phyloP scores from a whole-genome alignment of 2,888 invertebrate genomes.

The Nomada goodeniana region DNA sequence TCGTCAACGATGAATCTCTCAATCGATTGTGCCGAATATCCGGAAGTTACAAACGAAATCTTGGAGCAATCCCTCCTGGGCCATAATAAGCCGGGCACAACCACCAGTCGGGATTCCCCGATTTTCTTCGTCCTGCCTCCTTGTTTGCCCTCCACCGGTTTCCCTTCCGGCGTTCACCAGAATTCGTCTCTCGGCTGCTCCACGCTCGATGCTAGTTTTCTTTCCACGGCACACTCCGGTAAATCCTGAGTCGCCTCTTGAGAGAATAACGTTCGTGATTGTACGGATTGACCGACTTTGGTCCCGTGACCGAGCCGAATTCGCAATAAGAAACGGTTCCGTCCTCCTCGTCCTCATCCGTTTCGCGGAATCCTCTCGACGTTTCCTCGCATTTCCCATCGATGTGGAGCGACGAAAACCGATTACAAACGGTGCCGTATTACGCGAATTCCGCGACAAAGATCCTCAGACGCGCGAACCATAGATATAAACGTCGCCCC shows the following conservation, averaged over 20 bases:
- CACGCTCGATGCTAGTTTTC: slow-evolving; percentile 35
- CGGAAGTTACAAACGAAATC: slow-evolving; percentile 13
- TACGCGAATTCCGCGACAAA: slow-evolving; percentile 23
- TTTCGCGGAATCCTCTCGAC: neutral
- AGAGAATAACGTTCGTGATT: slow-evolving; percentile 59
- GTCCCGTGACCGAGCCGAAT: slow-evolving; percentile 60
- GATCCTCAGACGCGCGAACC: neutral
- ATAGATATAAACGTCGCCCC: too few species aligned
- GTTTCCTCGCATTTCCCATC: neutral
- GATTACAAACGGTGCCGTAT: slow-evolving; percentile 37
- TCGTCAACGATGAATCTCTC: neutral
- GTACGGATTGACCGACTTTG: slow-evolving; percentile 59
- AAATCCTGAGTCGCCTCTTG: slow-evolving; percentile 63
- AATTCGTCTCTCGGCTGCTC: slow-evolving; percentile 14
- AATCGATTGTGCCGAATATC: neutral
- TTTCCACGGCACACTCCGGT: slow-evolving; percentile 58
- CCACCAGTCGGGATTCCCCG: slow-evolving; percentile 10
- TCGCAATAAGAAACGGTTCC: slow-evolving; percentile 59
- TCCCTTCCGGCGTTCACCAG: slow-evolving; percentile 1
- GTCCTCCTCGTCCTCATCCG: neutral
- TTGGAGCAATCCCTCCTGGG: neutral
- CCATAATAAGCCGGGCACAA: neutral
- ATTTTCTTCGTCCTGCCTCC: neutral
- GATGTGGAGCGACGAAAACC: slow-evolving; percentile 7
- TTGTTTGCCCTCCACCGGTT: neutral